Percentiles rank a stretch among this genome's conserved stretches.
Conservation (phyloP, 2,888 invertebrate genomes). For the Mesoligia furuncula region DNA sequence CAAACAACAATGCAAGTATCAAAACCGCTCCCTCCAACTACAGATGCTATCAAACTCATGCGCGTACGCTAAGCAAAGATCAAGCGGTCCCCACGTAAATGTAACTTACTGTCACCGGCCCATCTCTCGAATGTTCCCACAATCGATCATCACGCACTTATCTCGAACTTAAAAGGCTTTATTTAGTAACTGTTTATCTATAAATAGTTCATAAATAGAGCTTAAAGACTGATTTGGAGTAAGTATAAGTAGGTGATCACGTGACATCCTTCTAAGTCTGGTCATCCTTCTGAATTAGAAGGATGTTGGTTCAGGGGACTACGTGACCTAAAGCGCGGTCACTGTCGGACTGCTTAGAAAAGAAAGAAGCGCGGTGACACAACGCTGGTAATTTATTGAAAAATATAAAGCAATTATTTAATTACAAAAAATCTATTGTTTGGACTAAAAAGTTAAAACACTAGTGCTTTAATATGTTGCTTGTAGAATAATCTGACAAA, state of each 20-base stretch:
- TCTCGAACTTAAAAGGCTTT: constrained; percentile 86
- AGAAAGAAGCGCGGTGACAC: no score
- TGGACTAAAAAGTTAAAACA: no score
- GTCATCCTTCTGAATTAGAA: not conserved
- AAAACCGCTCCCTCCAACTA: constrained; percentile 66
- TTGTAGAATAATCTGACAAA: no score
- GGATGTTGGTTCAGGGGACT: no score
- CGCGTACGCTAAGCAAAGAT: constrained; percentile 83
- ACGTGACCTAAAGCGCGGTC: no score
- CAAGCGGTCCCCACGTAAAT: constrained; percentile 78
- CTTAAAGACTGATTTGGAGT: constrained; percentile 67
- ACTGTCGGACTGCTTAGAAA: no score
- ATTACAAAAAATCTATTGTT: no score
- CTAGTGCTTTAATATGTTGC: no score
- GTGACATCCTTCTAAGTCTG: not conserved
- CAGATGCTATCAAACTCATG: constrained; percentile 81
- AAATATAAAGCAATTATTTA: no score
- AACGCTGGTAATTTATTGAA: no score
- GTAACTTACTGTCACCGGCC: constrained; percentile 87
- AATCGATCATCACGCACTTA: constrained; percentile 88
- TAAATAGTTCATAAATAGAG: constrained; percentile 74
- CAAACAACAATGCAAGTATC: constrained; percentile 71
- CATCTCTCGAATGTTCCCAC: constrained; percentile 84
- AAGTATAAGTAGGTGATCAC: constrained; percentile 35
- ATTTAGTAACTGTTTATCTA: constrained; percentile 84